A percentile compares a stretch with the other conserved stretches of the same genome.
phyloP scores from a whole-genome alignment of 2,113 vertebrate species.

The Brachypodius melanocephalos region DNA sequence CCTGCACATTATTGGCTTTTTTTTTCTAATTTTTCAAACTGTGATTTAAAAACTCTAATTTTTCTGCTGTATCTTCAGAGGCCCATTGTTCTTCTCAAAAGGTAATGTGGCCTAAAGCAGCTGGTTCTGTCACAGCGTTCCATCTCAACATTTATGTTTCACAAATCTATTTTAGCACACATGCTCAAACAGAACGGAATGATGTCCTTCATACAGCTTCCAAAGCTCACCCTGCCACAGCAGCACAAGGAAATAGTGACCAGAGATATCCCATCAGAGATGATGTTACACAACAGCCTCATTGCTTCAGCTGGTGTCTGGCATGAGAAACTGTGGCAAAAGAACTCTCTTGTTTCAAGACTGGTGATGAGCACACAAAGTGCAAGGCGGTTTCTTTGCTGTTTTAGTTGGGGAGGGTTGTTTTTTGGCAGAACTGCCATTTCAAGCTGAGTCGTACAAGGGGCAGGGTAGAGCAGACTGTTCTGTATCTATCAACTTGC shows the following conservation, averaged over 20 bases:
- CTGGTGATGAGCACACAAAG: background rate
- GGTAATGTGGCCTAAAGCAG: background rate
- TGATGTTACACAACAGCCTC: background rate
- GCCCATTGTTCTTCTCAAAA: background rate
- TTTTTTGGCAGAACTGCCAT: background rate
- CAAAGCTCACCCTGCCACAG: background rate
- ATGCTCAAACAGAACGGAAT: no score
- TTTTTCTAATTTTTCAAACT: background rate
- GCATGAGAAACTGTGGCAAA: background rate
- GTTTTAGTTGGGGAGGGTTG: background rate
- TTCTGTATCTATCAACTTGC: background rate
- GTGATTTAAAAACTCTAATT: background rate
- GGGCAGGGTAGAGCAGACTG: background rate
- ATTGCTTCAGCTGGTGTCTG: background rate
- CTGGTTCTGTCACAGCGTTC: background rate
- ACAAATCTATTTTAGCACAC: background rate
- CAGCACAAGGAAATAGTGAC: background rate
- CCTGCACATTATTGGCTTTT: background rate
- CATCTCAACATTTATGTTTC: background rate
- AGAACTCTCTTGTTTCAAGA: background rate
- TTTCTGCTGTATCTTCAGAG: background rate
- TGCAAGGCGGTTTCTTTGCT: background rate
- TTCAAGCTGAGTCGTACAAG: background rate
- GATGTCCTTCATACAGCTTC: background rate
- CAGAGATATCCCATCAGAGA: background rate